phyloP scores from a whole-genome alignment of 2,888 invertebrate genomes.

The Amblyteles armatorius region DNA sequence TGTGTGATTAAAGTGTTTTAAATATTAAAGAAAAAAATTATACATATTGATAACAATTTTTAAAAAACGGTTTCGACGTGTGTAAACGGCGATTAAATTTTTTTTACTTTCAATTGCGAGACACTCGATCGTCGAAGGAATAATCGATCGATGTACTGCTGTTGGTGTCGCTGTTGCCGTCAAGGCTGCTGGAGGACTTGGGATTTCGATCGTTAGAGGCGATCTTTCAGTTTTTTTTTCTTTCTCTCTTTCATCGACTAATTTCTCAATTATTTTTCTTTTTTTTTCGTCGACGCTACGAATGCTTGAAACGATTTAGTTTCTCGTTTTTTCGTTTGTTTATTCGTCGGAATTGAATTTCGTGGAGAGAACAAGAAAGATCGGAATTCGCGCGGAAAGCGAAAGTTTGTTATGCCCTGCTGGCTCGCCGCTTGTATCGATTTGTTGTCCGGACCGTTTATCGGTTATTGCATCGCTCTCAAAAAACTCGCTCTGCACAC shows the following conservation, averaged over 20 bases:
- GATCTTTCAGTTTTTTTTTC: not conserved
- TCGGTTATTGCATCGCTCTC: conserved; percentile 80
- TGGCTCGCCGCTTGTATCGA: conserved; percentile 81
- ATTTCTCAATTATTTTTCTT: not conserved
- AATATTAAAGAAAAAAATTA: conserved; percentile 17
- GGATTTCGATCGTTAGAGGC: conserved; percentile 59
- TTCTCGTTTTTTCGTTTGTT: not conserved
- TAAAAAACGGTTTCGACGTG: not conserved
- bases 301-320: not conserved
- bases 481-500: conserved; percentile 79
- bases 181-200: conserved; percentile 60
- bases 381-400: not conserved
- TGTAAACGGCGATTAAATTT: not conserved
- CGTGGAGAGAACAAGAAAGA: not conserved
- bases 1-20: not conserved
- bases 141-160: conserved; percentile 36
- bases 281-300: not conserved
- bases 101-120: not conserved
- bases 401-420: conserved; percentile 77
- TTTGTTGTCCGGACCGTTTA: conserved; percentile 78
- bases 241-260: not conserved
- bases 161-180: conserved; percentile 47
- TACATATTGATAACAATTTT: not conserved
- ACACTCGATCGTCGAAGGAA: not conserved
- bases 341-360: not conserved